Percentiles rank a stretch among this genome's conserved stretches.
These are phyloP conservation scores for Staurois parvus DNA, from an alignment of 2,797 vertebrate genomes.

Conservation along the genomic window DNA sequence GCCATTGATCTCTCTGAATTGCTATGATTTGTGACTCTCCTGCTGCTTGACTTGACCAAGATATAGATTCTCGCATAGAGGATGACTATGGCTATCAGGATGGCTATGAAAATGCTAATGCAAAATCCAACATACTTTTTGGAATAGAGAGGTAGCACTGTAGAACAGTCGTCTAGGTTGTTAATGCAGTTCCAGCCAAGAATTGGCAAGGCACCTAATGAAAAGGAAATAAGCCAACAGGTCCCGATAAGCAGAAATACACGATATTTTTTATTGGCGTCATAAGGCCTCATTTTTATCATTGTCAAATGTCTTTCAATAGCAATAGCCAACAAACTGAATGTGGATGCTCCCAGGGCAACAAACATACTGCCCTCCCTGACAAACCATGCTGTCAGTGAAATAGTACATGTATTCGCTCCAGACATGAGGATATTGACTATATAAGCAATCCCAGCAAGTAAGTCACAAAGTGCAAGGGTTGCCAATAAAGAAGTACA, in stretches of 20 bases:
- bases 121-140: conserved; percentile 94
- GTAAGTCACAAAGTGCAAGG: conserved; percentile 92
- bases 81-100: conserved; percentile 87
- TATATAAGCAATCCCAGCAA: conserved; percentile 88
- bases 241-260: conserved; percentile 94
- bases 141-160: conserved; percentile 90
- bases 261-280: conserved; percentile 91
- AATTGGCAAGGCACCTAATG: conserved; percentile 89
- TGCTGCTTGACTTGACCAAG: conserved; percentile 92
- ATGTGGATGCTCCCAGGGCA: conserved; percentile 90
- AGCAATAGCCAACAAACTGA: conserved; percentile 92
- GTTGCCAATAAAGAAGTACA: conserved; percentile 98
- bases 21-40: conserved; percentile 87
- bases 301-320: conserved; percentile 96
- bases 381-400: conserved; percentile 86
- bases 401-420: conserved; percentile 85
- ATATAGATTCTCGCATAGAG: conserved; percentile 93
- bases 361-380: conserved; percentile 97
- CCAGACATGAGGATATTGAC: conserved; percentile 94
- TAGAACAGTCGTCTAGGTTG: conserved; percentile 90
- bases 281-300: conserved; percentile 97
- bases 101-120: conserved; percentile 86
- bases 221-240: conserved; percentile 91
- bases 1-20: conserved; percentile 92
- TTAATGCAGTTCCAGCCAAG: conserved; percentile 94